These are phyloP conservation scores for Cydia strobilella DNA, from an alignment of 1,140 invertebrate genomes.

Conservation along the genomic window DNA sequence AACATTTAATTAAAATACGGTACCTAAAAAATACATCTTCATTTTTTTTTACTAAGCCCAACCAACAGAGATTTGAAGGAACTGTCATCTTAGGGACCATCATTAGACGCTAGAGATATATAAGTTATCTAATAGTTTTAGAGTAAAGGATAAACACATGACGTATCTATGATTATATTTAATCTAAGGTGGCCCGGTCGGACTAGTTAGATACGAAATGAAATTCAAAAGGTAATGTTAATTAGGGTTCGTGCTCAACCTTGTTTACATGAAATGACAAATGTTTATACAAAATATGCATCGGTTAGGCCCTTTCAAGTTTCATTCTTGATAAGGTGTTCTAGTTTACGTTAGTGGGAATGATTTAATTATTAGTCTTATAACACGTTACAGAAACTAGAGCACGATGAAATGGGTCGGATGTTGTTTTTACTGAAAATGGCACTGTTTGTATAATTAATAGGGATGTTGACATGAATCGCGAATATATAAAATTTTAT, in stretches of 20 bases:
- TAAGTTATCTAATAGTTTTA: too few relatives aligned
- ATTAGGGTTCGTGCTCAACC: conserved; percentile 17
- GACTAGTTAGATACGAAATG: conserved; percentile 21
- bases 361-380: conserved; percentile 10
- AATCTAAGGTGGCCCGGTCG: not conserved
- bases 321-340: not conserved
- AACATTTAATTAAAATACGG: too few relatives aligned
- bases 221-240: conserved; percentile 15
- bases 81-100: too few relatives aligned
- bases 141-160: too few relatives aligned
- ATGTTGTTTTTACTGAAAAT: not conserved
- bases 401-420: not conserved
- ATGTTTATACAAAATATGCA: not conserved
- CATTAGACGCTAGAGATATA: too few relatives aligned
- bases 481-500: too few relatives aligned
- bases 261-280: not conserved
- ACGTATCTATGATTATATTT: not conserved
- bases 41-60: too few relatives aligned
- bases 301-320: not conserved
- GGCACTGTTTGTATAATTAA: not conserved
- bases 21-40: too few relatives aligned
- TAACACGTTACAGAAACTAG: not conserved
- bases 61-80: too few relatives aligned
- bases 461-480: too few relatives aligned
- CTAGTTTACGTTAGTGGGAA: conserved; percentile 8